Base-by-base conservation (phyloP, 2,113 vertebrate genomes). In the Lepidothrix coronata region DNA sequence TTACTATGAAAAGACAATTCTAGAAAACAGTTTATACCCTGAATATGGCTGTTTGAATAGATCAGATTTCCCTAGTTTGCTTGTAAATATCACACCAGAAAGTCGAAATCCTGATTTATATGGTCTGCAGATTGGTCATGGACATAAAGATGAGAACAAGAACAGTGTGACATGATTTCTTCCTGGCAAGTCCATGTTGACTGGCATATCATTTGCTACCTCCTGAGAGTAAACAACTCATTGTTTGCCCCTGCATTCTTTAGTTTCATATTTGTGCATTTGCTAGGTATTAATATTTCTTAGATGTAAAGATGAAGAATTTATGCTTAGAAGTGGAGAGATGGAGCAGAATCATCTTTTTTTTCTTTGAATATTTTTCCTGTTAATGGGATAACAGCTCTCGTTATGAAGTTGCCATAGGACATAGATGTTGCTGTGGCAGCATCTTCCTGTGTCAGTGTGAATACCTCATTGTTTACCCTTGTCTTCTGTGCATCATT, bases 401-500 rank as follows among this genome's bases (percentile, higher is more conserved):
- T 78, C 61, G 8, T 27, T 58, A 39, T 13, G 11, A 71, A 27
- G 12, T 54, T 72, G 14, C 2, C 1, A 0, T 11, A 48, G 15
- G n/a, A 28, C 20, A 52, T 31, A 11, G n/a, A 77, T 48, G 25
- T 20, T 59, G 15, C 44, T 49, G 6, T 66, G 31, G 9, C n/a
- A 73, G 14, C 5, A 48, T 12, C 19, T 63, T 92, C 6, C 20
- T 22, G 43, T n/a, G 3, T 24, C 25, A 55, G 10, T 33, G 18
- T 58, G 33, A 57, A 13, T 23, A 54, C 27, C 37, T 23, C 25
- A 41, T 33, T 2, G 0, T 72, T 54, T 46, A 9, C 27, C 22
- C 1, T 4, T 78, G 27, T 25, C 6, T 1, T 61, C 16, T 19
- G 18, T 1, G 0, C 9, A 41, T 66, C 21, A n/a, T 58, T 11